These are phyloP conservation scores for Trachurus trachurus DNA, from an alignment of 2,797 vertebrate species.

Conservation along the genomic window DNA sequence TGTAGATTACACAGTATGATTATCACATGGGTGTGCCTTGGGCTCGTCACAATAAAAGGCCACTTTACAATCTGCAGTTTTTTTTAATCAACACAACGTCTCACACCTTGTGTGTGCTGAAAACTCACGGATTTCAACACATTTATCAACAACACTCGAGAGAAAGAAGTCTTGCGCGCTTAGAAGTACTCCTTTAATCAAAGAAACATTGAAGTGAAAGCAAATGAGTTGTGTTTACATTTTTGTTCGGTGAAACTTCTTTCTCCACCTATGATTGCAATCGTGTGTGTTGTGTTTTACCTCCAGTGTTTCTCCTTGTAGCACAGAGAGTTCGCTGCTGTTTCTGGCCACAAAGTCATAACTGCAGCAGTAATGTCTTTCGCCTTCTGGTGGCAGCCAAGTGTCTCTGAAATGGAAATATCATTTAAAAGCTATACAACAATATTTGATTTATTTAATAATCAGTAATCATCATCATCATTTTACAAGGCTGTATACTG, in stretches of 20 bases:
- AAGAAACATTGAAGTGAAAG: not conserved
- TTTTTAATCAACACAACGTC: not conserved
- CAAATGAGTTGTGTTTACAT: not conserved
- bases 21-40: too few species aligned
- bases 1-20: not conserved
- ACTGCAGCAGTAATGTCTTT: constrained; percentile 80
- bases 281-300: constrained; percentile 64
- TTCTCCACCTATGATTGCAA: not conserved
- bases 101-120: too few species aligned
- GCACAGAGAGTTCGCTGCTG: constrained; percentile 91
- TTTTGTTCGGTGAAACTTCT: not conserved
- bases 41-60: not conserved
- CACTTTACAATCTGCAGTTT: not conserved
- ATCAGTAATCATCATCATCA: not conserved
- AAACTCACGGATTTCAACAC: not conserved
- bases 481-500: not conserved
- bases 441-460: not conserved
- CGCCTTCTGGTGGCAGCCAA: constrained; percentile 60
- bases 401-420: constrained; percentile 65
- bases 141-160: not conserved
- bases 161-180: not conserved
- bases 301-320: constrained; percentile 88
- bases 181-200: not conserved
- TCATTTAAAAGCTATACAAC: not conserved
- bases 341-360: constrained; percentile 94